Evolutionary conservation across 2,888 invertebrate genomes (phyloP).

Genomic region (Polietes domitor): DNA sequence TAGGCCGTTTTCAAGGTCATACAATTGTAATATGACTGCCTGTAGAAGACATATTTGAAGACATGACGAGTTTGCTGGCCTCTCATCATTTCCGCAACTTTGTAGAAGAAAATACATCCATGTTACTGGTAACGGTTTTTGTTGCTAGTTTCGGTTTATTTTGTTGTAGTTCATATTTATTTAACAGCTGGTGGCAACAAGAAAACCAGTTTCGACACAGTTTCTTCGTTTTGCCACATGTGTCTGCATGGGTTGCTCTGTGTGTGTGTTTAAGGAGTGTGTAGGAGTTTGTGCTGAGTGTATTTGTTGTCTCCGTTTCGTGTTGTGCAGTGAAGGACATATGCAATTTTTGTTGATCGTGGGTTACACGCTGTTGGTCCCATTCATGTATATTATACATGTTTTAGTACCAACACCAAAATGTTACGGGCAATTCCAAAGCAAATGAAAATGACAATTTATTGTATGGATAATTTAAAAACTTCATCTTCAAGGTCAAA

Average conservation of each 20-base stretch:
- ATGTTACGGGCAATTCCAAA: too few relatives aligned
- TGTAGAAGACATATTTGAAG: too few relatives aligned
- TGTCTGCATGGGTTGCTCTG: background rate
- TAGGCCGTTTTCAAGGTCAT: too few relatives aligned
- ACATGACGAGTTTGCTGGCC: too few relatives aligned
- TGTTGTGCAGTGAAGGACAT: constrained; percentile 49
- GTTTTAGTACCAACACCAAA: too few relatives aligned
- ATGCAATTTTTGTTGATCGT: constrained; percentile 57
- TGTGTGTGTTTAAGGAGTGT: background rate
- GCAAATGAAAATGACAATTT: too few relatives aligned
- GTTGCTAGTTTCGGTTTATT: background rate
- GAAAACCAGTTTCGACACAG: background rate
- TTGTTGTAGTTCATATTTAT: constrained; percentile 35
- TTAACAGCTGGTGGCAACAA: constrained; percentile 35
- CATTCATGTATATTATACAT: background rate
- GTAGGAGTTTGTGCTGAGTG: background rate
- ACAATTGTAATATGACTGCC: too few relatives aligned
- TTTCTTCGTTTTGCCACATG: background rate
- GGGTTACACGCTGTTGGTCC: constrained; percentile 43
- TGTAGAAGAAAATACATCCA: too few relatives aligned
- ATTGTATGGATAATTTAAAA: too few relatives aligned
- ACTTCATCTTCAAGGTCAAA: too few relatives aligned
- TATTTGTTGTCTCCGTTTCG: background rate
- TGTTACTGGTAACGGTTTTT: background rate
- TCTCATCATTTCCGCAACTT: too few relatives aligned